Base-by-base conservation (phyloP, 2,797 vertebrate genomes). In the Scomberomorus guttatus region DNA sequence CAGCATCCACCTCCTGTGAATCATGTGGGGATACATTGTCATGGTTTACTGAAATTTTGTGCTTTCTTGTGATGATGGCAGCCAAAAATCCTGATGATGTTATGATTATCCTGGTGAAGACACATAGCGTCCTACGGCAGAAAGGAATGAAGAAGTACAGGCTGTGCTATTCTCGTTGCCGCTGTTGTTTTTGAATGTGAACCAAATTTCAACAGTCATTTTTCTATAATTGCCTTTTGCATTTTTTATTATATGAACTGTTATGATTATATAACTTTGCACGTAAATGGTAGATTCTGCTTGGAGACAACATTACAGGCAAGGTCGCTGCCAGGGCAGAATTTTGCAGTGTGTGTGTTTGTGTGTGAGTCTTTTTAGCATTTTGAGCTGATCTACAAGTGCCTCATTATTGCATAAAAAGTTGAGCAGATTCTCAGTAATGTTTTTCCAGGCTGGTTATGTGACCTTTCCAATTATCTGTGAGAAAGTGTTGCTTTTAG, bases 331-430 rank as follows among this genome's bases (percentile, higher is more conserved):
- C 51, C 20, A 29, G 52, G 42, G 68, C 50, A 71, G 22, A n/a
- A 75, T 63, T 66, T 39, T 64, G 15, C 29, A 70, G 55, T 10
- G 44, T 4, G 15, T 46, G 5, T 5, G 15, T 42, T 11, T 44
- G 8, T 63, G 17, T 37, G 18, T 61, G 50, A 25, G 5, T 56
- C 17, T n/a, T 55, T 27, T 20, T 25, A 37, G 8, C 44, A 6
- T 74, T 72, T 44, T 68, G 37, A 55, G 50, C 60, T 37, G 42
- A 50, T 39, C 18, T 27, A 71, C n/a, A 24, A 58, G 58, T 54
- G 64, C 50, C 64, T 83, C 61, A 79, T 82, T 74, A 78, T 50
- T 72, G 60, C 44, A 64, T 72, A 25, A 63, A 80, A 72, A 37
- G 50, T 17, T 13, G 34, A 32, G 60, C 17, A 57, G 48, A 72